Evolutionary conservation across 2,797 vertebrate genomes (phyloP), one percentile per base, ranked within the genome.

Genomic region (Rhinophrynus dorsalis): DNA sequence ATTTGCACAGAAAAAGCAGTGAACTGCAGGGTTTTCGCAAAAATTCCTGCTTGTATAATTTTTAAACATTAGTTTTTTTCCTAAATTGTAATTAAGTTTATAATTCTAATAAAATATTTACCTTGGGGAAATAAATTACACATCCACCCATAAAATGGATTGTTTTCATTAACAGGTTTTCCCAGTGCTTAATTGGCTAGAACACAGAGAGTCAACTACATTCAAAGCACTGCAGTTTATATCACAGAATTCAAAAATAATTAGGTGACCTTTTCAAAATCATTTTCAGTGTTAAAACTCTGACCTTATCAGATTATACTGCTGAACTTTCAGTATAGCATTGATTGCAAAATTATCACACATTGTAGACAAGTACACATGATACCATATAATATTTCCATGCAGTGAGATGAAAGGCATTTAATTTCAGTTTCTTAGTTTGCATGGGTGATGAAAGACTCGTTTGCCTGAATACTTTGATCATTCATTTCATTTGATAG

Each of bases 391-490:
- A 81, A 54, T 71, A 38, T 81, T 81, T 83, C 77, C 64, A 48
- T 68, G 79, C 65, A 33, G 55, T 77, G 65, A 61, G 54, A 76
- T 74, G 79, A 82, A 76, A 82, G 44, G 51, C 37, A 77, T 85
- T 54, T 80, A 81, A 85, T 80, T 74, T 81, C 81, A 87, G 81
- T 79, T 78, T 84, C 85, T 86, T 80, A 84, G 76, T 79, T 80
- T 81, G 50, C 74, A 82, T 81, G 58, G 68, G 71, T 76, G 83
- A 82, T 82, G 66, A 68, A 82, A 84, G 68, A 40, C 38, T 29
- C 42, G 77, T 80, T 75, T 81, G 71, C 79, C 86, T 81, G 75
- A 88, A 83, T 65, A 83, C 38, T 68, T 68, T 76, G 79, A 89
- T 87, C 81, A 87, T 71, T 88, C 80, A 62, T 83, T 82, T 68